These are phyloP conservation scores for Astur gentilis DNA, from an alignment of 2,113 vertebrate species.

Conservation along the genomic window DNA sequence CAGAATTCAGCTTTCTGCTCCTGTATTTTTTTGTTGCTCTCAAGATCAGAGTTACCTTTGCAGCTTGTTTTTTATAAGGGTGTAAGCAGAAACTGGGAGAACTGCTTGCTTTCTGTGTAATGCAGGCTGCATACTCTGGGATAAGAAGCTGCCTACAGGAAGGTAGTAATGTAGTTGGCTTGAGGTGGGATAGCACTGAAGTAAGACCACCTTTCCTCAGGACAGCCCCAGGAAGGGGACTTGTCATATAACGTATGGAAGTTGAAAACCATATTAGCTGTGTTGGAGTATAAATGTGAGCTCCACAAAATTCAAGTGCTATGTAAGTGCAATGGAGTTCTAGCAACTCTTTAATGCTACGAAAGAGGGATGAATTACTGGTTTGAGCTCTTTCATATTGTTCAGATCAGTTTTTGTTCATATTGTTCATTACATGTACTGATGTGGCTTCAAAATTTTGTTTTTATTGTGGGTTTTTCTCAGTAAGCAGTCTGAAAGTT, in stretches of 20 bases:
- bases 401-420: neutral
- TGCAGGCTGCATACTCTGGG: too few relatives aligned
- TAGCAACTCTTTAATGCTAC: neutral
- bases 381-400: neutral
- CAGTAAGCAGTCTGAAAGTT: neutral
- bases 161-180: too few relatives aligned
- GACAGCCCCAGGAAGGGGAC: too few relatives aligned
- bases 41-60: too few relatives aligned
- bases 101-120: too few relatives aligned
- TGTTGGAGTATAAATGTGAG: neutral
- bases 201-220: too few relatives aligned
- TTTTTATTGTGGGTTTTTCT: neutral
- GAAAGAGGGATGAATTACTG: neutral
- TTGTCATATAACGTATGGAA: neutral
- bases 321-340: accelerated
- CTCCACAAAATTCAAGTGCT: neutral
- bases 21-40: too few relatives aligned
- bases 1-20: too few relatives aligned
- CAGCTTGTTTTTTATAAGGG: too few relatives aligned
- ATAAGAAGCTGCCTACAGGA: too few relatives aligned
- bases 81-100: too few relatives aligned
- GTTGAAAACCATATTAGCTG: neutral
- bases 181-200: too few relatives aligned
- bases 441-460: neutral
- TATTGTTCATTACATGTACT: neutral